A percentile compares a stretch with the other conserved stretches of the same genome.
These are phyloP conservation scores for Lysiphlebus fabarum DNA, from an alignment of 1,140 invertebrate species.

Conservation along the genomic window DNA sequence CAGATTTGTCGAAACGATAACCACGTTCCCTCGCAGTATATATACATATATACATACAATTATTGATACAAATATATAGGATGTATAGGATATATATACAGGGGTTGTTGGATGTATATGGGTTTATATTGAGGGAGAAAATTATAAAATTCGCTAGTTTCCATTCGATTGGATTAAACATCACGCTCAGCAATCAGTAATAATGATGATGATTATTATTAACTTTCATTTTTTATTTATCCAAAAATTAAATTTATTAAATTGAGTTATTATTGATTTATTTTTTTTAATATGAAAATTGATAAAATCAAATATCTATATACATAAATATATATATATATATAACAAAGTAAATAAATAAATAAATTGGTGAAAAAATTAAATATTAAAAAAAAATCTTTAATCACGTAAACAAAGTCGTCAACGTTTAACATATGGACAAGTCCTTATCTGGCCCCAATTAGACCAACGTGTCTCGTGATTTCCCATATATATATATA, in stretches of 20 bases:
- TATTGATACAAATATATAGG: too few relatives aligned
- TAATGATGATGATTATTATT: slow-evolving; percentile 8
- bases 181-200: not conserved
- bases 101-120: too few relatives aligned
- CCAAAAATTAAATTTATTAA: not conserved
- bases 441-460: slow-evolving; percentile 19
- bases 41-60: not conserved
- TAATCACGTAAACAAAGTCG: too few relatives aligned
- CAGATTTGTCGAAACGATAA: slow-evolving; percentile 30
- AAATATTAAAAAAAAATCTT: too few relatives aligned
- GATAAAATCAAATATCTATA: too few relatives aligned
- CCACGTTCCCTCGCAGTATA: not conserved
- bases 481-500: slow-evolving; percentile 17
- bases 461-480: slow-evolving; percentile 25
- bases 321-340: too few relatives aligned
- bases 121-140: not conserved
- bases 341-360: too few relatives aligned
- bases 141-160: slow-evolving; percentile 29
- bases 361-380: too few relatives aligned
- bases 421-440: too few relatives aligned
- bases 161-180: slow-evolving; percentile 28
- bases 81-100: too few relatives aligned
- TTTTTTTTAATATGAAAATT: not conserved
- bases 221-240: not conserved
- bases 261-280: not conserved